A percentile compares a stretch with the other conserved stretches of the same genome.
Evolutionary conservation across 2,113 vertebrate species (phyloP).

Genomic region (Parus major): DNA sequence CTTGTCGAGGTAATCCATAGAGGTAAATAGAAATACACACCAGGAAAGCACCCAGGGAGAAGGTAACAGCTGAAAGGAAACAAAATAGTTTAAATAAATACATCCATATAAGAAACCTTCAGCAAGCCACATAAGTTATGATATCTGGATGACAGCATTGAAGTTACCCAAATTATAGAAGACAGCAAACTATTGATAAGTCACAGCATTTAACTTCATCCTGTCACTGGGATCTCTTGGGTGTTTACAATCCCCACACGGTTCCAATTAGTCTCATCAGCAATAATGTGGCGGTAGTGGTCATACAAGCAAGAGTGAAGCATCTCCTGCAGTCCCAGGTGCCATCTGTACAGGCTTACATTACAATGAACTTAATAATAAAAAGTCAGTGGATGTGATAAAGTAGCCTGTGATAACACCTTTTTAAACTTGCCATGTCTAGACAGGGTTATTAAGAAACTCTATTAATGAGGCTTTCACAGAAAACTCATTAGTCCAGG

Average conservation of each 20-base stretch:
- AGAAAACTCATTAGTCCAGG: not conserved
- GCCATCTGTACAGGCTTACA: not conserved
- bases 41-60: constrained; percentile 83
- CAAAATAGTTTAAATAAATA: not conserved
- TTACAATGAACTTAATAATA: not conserved
- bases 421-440: not conserved
- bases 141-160: not conserved
- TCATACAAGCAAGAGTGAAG: not conserved
- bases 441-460: not conserved
- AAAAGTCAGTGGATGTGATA: not conserved
- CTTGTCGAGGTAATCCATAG: constrained; percentile 92
- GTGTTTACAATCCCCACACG: not conserved
- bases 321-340: not conserved
- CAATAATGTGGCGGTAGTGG: not conserved
- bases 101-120: not conserved
- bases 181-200: not conserved
- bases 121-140: not conserved
- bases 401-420: not conserved
- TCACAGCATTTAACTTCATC: not conserved
- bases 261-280: not conserved
- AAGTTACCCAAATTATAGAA: not conserved
- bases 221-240: not conserved
- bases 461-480: not conserved
- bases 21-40: constrained; percentile 97
- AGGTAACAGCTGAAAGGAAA: constrained; percentile 82